Evolutionary conservation across 92 coral and sea anemone species (phyloP), one percentile per base, ranked within the genome.

Genomic region (Pocillopora meandrina): DNA sequence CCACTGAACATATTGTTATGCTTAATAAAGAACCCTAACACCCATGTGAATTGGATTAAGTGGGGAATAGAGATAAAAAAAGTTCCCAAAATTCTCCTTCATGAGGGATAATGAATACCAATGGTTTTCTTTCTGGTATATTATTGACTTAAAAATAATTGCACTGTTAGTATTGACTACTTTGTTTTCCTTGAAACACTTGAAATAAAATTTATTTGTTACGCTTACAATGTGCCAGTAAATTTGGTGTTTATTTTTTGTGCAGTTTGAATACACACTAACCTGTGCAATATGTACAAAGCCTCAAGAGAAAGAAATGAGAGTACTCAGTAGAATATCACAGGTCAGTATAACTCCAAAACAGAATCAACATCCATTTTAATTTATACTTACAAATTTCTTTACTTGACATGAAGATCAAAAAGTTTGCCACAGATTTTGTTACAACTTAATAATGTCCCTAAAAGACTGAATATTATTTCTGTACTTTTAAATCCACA

Each of bases 201-300:
- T 42, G 0, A 7, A 42, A 42, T 42, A 42, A 42, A 42, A 3
- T 42, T 42, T 42, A 0, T 42, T 42, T 3, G 52, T 0, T 42
- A 42, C 2, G 52, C 7, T 3, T 7, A 42, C 0, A 0, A 7
- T 23, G 36, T 83, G 74, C 56, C 12, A 36, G 20, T 42, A 0
- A 13, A 3, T 42, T 2, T 80, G 36, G 35, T 42, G 7, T 36
- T 12, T 42, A 42, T 36, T 64, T 47, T 49, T 64, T 69, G 47
- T 73, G 7, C 35, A 83, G 86, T 94, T 94, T 87, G 98, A 94
- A 76, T 94, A 94, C 79, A 94, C 89, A 10, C 82, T 94, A 57
- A 94, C 98, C 1, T 94, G 95, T 94, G 98, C 98, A 7, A 80
- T 94, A 63, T 94, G 98, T 49, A 94, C 98, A 64, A 92, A 94